Percentiles rank a stretch among this genome's conserved stretches.
Evolutionary conservation across 2,888 invertebrate genomes (phyloP).

Genomic region (Drosophila eohydei): DNA sequence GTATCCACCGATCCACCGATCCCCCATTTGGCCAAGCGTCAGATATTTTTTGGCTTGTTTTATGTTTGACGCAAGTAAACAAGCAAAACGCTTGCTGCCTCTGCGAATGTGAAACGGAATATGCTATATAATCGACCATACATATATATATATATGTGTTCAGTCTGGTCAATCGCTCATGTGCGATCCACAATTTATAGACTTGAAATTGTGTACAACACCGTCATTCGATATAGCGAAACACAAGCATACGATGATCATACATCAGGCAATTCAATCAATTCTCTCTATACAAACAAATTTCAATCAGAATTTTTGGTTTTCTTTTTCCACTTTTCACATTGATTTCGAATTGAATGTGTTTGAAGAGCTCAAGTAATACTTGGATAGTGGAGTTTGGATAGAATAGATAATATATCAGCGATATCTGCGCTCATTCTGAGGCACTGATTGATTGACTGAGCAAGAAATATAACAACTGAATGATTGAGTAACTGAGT

Average conservation of each 20-base stretch:
- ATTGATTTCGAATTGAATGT: background rate
- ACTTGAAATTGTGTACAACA: conserved; percentile 19
- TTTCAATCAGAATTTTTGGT: conserved; percentile 1
- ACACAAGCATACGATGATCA: conserved; percentile 2
- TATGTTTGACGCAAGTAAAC: conserved; percentile 80
- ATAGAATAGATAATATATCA: background rate
- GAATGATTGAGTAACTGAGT: background rate
- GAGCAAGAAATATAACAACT: background rate
- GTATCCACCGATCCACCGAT: conserved; percentile 18
- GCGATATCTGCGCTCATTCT: background rate
- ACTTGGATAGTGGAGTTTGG: background rate
- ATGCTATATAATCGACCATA: conserved; percentile 57
- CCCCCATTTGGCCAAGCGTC: conserved; percentile 25
- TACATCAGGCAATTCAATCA: background rate
- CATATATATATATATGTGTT: conserved; percentile 27
- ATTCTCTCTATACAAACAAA: background rate
- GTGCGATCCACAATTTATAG: conserved; percentile 19
- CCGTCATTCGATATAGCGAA: conserved; percentile 10
- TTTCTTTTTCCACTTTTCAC: background rate
- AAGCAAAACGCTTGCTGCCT: conserved; percentile 56
- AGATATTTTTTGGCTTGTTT: conserved; percentile 60
- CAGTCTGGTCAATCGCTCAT: conserved; percentile 34
- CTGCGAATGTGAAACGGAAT: conserved; percentile 69
- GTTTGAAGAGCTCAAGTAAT: background rate
- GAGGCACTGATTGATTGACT: background rate